Base-by-base conservation (phyloP, 2,113 vertebrate species). In the Sprattus sprattus region DNA sequence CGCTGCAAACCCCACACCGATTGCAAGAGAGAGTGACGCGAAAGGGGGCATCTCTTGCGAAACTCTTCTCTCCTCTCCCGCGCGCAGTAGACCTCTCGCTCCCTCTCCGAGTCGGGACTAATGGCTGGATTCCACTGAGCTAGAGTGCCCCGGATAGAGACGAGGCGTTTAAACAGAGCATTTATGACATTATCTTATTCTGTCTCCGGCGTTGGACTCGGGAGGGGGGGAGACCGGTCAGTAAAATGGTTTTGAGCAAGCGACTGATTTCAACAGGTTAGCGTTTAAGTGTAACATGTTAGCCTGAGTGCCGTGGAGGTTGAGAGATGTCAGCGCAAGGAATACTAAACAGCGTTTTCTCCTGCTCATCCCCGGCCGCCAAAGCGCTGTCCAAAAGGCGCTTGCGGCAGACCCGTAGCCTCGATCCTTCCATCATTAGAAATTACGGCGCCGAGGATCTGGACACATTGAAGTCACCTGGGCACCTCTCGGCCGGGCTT, bases 321-420 rank as follows among this genome's bases (percentile, higher is more conserved):
- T 83, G 89, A 88, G 89, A 94, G 94, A 97, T 94, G 93, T 94
- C 95, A 3, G 95, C 95, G 3, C 96, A 97, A 52, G 97, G 96
- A 86, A 93, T 97, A 54, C 94, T 98, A 45, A 96, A 96, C 93
- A 97, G 96, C 85, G 97, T 98, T 84, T 97, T 98, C 92, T 97
- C 96, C 47, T 97, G 96, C 91, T 97, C 96, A 54, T 96, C 96
- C 45, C 94, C 96, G 2, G 94, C 95, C 44, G 93, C 95, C 90
- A 97, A 96, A 93, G 94, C 94, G 88, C 91, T 95, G 13, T 95
- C 95, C 90, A 98, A 97, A 86, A 94, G 95, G 90, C 94, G 95
- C 87, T 93, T 98, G 44, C 95, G 96, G 80, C 97, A 97, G 90
- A 97, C 97, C 50, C 95, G 96, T 80, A 98, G 97, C 91, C 89